These are phyloP conservation scores for Melolontha melolontha DNA, from an alignment of 2,888 invertebrate genomes.

Conservation along the genomic window DNA sequence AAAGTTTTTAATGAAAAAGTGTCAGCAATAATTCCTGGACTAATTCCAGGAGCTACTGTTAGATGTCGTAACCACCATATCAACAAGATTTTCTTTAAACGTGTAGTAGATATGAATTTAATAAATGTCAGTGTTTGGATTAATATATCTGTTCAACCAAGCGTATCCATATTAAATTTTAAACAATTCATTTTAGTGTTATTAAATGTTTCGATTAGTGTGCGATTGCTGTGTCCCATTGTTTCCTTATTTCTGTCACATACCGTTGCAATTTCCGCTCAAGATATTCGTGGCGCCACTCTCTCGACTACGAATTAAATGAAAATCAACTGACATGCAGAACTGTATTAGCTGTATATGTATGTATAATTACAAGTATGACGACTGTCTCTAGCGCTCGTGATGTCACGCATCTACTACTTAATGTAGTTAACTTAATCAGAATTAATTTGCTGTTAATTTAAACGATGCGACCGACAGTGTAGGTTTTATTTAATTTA, in stretches of 20 bases:
- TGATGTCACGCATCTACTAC: conserved; percentile 63
- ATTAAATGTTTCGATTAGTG: too few species aligned
- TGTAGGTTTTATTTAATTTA: conserved; percentile 58
- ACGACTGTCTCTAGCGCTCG: conserved; percentile 55
- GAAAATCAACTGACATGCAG: conserved; percentile 23
- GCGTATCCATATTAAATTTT: too few species aligned
- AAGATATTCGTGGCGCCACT: conserved; percentile 25
- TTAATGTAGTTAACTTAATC: conserved; percentile 64
- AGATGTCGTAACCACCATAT: too few species aligned
- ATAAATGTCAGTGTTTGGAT: too few species aligned
- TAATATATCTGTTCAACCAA: too few species aligned
- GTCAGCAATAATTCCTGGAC: too few species aligned
- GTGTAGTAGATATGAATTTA: too few species aligned
- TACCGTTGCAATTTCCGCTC: background rate
- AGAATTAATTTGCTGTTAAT: conserved; percentile 64
- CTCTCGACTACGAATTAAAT: background rate
- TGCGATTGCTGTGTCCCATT: background rate
- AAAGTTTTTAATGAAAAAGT: too few species aligned
- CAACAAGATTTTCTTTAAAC: too few species aligned
- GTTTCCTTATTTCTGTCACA: conserved; percentile 11
- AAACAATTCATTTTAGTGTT: too few species aligned
- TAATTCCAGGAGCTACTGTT: too few species aligned
- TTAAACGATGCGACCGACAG: conserved; percentile 60
- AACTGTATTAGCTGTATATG: conserved; percentile 44
- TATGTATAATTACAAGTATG: conserved; percentile 56